A percentile compares a stretch with the other conserved stretches of the same genome.
Evolutionary conservation across 2,888 invertebrate species (phyloP).

Genomic region (Phlogophora meticulosa): DNA sequence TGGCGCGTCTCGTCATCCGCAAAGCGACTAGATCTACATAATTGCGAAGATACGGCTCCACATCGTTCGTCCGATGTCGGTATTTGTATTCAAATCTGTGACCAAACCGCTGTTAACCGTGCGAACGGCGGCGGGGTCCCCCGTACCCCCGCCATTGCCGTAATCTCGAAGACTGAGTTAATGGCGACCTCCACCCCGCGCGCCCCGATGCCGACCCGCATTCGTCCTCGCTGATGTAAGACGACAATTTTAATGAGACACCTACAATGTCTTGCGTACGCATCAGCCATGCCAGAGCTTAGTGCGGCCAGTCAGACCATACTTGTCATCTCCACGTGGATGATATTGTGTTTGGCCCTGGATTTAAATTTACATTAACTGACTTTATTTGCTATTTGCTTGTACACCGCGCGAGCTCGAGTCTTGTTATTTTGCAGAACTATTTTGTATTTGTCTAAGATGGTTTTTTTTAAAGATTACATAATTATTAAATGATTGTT

Average conservation of each 20-base stretch:
- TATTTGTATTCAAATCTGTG: constrained; percentile 72
- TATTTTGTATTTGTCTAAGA: constrained; percentile 3
- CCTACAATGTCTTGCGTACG: constrained; percentile 51
- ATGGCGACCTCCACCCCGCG: constrained; percentile 40
- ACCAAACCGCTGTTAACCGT: constrained; percentile 66
- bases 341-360: constrained; percentile 22
- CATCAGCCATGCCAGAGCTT: constrained; percentile 40
- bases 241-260: constrained; percentile 65
- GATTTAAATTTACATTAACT: constrained; percentile 6
- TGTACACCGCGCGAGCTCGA: background rate
- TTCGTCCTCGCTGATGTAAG: constrained; percentile 55
- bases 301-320: constrained; percentile 42
- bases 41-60: constrained; percentile 65
- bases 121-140: constrained; percentile 49
- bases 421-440: constrained; percentile 1
- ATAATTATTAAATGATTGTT: too few species aligned
- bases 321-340: constrained; percentile 26
- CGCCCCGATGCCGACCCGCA: constrained; percentile 20
- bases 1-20: constrained; percentile 53
- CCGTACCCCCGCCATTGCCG: constrained; percentile 58
- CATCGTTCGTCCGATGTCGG: constrained; percentile 62
- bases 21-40: constrained; percentile 66
- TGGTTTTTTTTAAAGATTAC: constrained; percentile 8
- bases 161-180: constrained; percentile 67
- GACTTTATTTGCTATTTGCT: constrained; percentile 12